Evolutionary conservation across 2,113 vertebrate species (phyloP).

Genomic region (Phalacrocorax aristotelis): DNA sequence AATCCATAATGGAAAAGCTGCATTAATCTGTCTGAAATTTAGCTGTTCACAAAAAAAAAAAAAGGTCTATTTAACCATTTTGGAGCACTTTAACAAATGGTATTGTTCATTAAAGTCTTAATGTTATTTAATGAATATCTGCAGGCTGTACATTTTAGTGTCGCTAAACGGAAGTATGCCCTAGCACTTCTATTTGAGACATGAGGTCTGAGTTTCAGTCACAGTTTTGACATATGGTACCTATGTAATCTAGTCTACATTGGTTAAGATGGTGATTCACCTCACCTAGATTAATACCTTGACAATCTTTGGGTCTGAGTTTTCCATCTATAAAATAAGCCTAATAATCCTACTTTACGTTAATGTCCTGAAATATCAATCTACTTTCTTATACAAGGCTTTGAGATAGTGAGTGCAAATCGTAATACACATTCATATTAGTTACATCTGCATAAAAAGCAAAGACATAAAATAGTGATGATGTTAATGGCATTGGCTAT

Average conservation of each 20-base stretch:
- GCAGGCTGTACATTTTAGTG: background rate
- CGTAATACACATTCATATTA: background rate
- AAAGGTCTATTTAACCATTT: background rate
- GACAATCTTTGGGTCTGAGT: background rate
- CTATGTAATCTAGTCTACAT: background rate
- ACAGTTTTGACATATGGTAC: background rate
- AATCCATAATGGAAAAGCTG: background rate
- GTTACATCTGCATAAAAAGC: background rate
- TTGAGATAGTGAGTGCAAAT: background rate
- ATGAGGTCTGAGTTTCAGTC: background rate
- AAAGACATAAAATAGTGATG: background rate
- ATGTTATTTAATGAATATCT: background rate
- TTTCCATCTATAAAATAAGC: background rate
- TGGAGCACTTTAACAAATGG: background rate
- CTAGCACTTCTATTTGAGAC: background rate
- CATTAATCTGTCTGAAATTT: background rate
- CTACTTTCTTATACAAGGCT: background rate
- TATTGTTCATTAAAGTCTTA: background rate
- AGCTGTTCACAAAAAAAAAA: background rate
- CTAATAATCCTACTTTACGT: background rate
- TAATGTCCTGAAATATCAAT: background rate
- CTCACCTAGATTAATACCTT: background rate
- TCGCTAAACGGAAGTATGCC: background rate
- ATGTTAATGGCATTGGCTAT: background rate
- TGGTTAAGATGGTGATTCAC: background rate